phyloP scores from a whole-genome alignment of 2,797 vertebrate genomes.

The Eupleurogrammus muticus region DNA sequence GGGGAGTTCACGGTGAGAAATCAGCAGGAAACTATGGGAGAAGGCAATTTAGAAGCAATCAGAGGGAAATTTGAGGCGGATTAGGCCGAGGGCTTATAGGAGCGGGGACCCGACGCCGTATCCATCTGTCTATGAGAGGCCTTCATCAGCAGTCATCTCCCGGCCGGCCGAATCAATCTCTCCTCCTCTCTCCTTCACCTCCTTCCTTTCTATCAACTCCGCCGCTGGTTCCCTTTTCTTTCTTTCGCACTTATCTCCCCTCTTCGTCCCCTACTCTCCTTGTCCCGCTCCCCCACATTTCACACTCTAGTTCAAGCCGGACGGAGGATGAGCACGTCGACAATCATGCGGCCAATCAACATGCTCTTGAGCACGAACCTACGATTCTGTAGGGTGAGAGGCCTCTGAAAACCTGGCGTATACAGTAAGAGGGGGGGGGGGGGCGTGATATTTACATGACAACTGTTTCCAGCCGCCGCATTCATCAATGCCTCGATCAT shows the following conservation, averaged over 20 bases:
- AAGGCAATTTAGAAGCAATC: conserved; percentile 88
- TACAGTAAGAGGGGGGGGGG: too few species aligned
- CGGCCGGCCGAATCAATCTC: conserved; percentile 82
- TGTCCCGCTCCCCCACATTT: conserved; percentile 60
- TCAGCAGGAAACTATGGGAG: conserved; percentile 83
- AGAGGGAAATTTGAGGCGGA: conserved; percentile 84
- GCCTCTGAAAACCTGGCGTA: conserved; percentile 1
- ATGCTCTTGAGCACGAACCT: conserved; percentile 32
- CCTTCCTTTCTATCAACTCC: conserved; percentile 53
- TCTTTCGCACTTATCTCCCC: conserved; percentile 52
- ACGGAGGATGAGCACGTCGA: conserved; percentile 49
- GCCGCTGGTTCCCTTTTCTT: conserved; percentile 43
- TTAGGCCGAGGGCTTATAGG: conserved; percentile 81
- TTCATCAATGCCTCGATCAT: too few species aligned
- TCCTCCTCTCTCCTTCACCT: conserved; percentile 60
- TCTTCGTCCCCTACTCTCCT: too few species aligned
- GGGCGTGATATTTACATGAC: too few species aligned
- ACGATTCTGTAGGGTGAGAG: conserved; percentile 10
- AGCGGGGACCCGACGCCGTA: conserved; percentile 75
- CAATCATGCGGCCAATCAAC: conserved; percentile 19
- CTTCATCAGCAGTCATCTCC: conserved; percentile 83
- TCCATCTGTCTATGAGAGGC: conserved; percentile 82
- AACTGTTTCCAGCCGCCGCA: too few species aligned
- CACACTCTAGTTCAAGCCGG: conserved; percentile 58
- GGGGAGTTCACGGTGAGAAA: conserved; percentile 73